Base-by-base conservation (phyloP, 2,797 vertebrate genomes). In the Pseudochirops cupreus region DNA sequence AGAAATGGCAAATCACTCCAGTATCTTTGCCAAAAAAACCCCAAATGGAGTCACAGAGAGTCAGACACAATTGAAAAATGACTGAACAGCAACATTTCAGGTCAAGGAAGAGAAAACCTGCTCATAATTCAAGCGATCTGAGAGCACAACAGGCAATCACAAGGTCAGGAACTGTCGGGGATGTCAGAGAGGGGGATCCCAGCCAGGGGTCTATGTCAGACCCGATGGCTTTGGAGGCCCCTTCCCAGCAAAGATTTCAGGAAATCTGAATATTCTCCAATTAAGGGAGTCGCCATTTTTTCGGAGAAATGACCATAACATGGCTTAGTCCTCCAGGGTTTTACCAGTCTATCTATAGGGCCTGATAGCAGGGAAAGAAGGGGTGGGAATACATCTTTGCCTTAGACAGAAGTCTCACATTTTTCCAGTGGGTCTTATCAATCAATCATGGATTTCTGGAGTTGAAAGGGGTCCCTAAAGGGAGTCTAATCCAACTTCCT, bases 321-420 rank as follows among this genome's bases (percentile, higher is more conserved):
- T 39, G n/a, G 5, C 39, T 74, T n/a, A 74, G 67, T 39, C 21
- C 39, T 82, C 74, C 24, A 82, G 74, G 26, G 74, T 46, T 46
- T 82, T 46, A 46, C 39, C 39, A 82, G 10, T 46, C 39, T 82
- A 46, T 46, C 24, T 26, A 46, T 18, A 1, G n/a, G 18, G 21
- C 21, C 2, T 82, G 21, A 9, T 10, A 46, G 74, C 26, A 3
- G 21, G 26, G 9, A 46, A 10, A 82, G 39, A 46, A 82, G 39
- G 16, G 16, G 26, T 18, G 67, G 39, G n/a, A 82, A 82, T 18
- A 82, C 18, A 46, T 82, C n/a, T 82, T 82, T 46, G n/a, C 52
- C 92, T 55, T 10, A 96, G 74, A 82, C n/a, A 95, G 90, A 94
- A 93, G 94, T 52, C 59, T 12, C 57, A 90, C 0, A 92, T 10